phyloP scores from a whole-genome alignment of 2,113 vertebrate genomes.

The Salvator merianae region DNA sequence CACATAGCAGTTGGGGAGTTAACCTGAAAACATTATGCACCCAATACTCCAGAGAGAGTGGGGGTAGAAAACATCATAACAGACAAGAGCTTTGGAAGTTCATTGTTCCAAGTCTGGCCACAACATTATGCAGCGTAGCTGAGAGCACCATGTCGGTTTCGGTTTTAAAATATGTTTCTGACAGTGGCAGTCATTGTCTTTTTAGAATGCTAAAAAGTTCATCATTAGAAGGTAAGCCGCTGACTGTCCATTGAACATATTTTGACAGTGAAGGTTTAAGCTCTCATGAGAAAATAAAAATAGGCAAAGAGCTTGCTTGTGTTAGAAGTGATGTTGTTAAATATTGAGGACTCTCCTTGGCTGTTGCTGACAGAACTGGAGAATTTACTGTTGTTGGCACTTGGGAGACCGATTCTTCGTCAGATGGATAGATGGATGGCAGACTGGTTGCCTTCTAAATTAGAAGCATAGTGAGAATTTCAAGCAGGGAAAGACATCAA shows the following conservation, averaged over 20 bases:
- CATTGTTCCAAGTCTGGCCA: conserved; percentile 15
- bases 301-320: conserved; percentile 47
- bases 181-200: conserved; percentile 23
- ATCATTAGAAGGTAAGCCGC: conserved; percentile 58
- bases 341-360: conserved; percentile 54
- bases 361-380: conserved; percentile 43
- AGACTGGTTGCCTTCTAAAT: conserved; percentile 54
- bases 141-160: neutral
- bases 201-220: conserved; percentile 49
- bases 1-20: conserved; percentile 56
- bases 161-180: conserved; percentile 52
- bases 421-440: conserved; percentile 28
- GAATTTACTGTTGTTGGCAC: conserved; percentile 37
- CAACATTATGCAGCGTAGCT: neutral
- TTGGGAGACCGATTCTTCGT: conserved; percentile 41
- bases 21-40: conserved; percentile 64
- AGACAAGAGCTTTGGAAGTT: conserved; percentile 40
- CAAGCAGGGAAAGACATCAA: conserved; percentile 62
- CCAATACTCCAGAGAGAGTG: conserved; percentile 24
- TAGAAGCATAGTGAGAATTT: conserved; percentile 57
- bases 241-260: conserved; percentile 54
- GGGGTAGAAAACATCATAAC: conserved; percentile 21
- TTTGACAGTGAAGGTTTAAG: conserved; percentile 60
- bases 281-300: conserved; percentile 57
- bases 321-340: conserved; percentile 52